These are phyloP conservation scores for Leucoraja ocellata DNA, from an alignment of 2,797 vertebrate genomes.

Conservation along the genomic window DNA sequence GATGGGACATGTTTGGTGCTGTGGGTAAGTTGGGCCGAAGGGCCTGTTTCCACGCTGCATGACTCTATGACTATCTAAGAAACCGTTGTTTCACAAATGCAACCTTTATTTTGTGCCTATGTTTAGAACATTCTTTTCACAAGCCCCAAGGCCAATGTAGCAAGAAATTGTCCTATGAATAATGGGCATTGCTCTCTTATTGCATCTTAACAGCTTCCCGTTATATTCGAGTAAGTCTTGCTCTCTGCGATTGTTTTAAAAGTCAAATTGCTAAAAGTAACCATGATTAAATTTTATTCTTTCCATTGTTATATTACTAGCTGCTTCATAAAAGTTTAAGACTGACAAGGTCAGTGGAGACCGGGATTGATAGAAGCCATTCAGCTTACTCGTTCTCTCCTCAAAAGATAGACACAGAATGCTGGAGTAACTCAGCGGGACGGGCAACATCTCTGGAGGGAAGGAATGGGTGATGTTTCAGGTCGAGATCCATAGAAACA, in stretches of 20 bases:
- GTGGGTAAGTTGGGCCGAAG: too few relatives aligned
- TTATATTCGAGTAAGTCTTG: background rate
- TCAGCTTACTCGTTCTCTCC: background rate
- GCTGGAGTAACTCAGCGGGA: too few relatives aligned
- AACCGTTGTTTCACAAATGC: background rate
- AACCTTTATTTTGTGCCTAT: background rate
- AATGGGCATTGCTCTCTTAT: background rate
- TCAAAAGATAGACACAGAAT: too few relatives aligned
- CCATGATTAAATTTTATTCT: background rate
- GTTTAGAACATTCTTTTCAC: background rate
- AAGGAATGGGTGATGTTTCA: too few relatives aligned
- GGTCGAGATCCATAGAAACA: too few relatives aligned
- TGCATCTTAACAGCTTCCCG: background rate
- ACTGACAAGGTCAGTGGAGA: too few relatives aligned
- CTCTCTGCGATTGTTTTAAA: background rate
- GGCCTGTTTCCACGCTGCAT: too few relatives aligned
- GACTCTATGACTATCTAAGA: background rate
- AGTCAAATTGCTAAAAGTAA: constrained; percentile 18
- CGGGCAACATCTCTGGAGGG: too few relatives aligned
- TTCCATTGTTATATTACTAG: background rate
- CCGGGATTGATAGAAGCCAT: background rate
- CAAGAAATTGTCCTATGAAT: background rate
- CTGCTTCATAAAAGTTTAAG: background rate
- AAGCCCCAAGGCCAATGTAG: background rate
- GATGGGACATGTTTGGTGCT: too few relatives aligned